phyloP scores from a whole-genome alignment of 64 coral and sea anemone genomes.

The Cladopsammia gracilis region DNA sequence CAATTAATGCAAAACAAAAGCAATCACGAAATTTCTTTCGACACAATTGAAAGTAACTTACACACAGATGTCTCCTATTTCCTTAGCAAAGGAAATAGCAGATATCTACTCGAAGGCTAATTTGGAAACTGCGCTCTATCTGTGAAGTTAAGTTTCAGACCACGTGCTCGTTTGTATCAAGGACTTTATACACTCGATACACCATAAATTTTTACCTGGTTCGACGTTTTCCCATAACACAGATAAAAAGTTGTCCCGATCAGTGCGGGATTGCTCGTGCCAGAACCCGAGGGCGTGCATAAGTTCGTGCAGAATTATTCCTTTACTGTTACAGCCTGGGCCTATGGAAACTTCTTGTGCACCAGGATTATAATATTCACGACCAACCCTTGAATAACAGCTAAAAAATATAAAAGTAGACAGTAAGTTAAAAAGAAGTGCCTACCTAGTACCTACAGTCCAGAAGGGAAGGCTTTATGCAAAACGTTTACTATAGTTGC shows the following conservation, averaged over 20 bases:
- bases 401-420: not conserved
- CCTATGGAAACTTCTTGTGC: constrained; percentile 57
- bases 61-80: no score
- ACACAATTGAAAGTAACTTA: no score
- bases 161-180: not conserved
- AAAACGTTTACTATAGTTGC: no score
- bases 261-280: constrained; percentile 66
- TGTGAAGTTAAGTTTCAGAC: no score
- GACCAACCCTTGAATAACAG: constrained; percentile 49
- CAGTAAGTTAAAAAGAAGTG: not conserved
- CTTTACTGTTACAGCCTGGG: constrained; percentile 50
- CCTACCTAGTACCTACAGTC: no score
- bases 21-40: no score
- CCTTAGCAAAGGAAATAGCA: no score
- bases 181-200: not conserved
- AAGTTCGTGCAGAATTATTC: constrained; percentile 53
- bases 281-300: constrained; percentile 68
- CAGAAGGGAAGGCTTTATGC: no score
- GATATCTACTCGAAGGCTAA: no score
- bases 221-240: constrained; percentile 48
- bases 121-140: no score
- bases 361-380: constrained; percentile 10
- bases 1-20: no score
- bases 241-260: constrained; percentile 36
- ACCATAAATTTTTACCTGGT: not conserved